phyloP scores from a whole-genome alignment of 2,888 invertebrate genomes.

The Folsomia manolachei region DNA sequence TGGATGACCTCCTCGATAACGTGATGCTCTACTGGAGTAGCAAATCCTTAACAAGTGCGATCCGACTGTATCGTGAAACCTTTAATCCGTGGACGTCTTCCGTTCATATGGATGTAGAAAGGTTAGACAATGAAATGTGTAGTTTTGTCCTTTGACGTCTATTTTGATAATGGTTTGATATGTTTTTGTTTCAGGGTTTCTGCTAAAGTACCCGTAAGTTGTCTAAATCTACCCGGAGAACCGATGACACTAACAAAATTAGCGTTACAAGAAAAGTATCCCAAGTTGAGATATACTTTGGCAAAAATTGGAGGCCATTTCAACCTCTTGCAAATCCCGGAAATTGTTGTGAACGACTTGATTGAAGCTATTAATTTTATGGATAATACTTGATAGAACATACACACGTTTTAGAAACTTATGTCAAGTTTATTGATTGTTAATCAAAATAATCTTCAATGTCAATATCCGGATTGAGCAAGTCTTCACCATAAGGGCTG shows the following conservation, averaged over 20 bases:
- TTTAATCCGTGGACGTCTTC: not conserved
- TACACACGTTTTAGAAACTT: too few relatives aligned
- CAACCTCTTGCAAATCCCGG: not conserved
- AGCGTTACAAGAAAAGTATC: not conserved
- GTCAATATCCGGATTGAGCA: slow-evolving; percentile 92
- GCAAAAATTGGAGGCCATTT: not conserved
- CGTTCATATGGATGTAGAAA: not conserved
- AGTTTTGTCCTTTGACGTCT: too few relatives aligned
- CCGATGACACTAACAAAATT: not conserved
- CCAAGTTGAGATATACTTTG: not conserved
- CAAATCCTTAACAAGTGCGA: not conserved
- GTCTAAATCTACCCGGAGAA: not conserved
- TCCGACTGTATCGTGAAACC: not conserved
- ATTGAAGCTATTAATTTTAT: not conserved
- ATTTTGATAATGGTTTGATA: too few relatives aligned
- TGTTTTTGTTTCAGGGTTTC: not conserved
- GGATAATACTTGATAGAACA: not conserved
- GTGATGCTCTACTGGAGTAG: not conserved
- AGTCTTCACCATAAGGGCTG: slow-evolving; percentile 77
- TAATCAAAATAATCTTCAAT: slow-evolving; percentile 99
- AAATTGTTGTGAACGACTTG: not conserved
- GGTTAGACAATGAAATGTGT: not conserved
- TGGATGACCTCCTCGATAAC: not conserved
- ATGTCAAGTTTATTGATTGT: too few relatives aligned
- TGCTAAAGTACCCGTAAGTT: not conserved